phyloP scores from a whole-genome alignment of 64 coral and sea anemone species.

The Stichodactyla mertensii region DNA sequence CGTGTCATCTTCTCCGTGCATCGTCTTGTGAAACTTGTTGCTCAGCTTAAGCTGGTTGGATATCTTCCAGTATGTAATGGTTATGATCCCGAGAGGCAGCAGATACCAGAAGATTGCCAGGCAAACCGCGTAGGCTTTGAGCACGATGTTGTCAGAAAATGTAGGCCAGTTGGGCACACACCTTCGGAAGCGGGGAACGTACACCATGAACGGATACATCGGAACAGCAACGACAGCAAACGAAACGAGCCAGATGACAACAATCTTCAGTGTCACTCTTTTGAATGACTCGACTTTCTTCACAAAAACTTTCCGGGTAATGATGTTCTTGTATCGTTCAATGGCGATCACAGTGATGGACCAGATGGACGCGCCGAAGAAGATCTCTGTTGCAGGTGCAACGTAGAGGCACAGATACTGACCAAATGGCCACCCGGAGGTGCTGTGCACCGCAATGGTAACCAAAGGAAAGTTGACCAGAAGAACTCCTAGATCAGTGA shows the following conservation, averaged over 20 bases:
- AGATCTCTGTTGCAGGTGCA: conserved; percentile 39
- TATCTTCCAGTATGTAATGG: conserved; percentile 37
- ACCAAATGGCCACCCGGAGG: conserved; percentile 21
- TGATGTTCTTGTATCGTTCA: conserved; percentile 40
- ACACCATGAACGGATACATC: conserved; percentile 5
- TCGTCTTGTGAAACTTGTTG: conserved; percentile 16
- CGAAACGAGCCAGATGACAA: conserved; percentile 24
- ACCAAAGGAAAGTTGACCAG: conserved; percentile 45
- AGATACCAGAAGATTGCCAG: conserved; percentile 27
- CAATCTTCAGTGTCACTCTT: conserved; percentile 5
- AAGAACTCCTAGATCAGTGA: conserved; percentile 41
- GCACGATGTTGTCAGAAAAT: background rate
- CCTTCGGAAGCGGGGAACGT: background rate
- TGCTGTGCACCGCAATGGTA: conserved; percentile 10
- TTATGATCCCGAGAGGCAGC: conserved; percentile 32
- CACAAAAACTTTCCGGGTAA: background rate
- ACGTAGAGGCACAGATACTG: conserved; percentile 34
- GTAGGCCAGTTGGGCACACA: background rate
- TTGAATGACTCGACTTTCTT: conserved; percentile 1
- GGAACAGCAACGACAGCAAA: conserved; percentile 25
- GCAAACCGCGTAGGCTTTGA: conserved; percentile 4
- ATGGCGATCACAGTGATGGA: conserved; percentile 47
- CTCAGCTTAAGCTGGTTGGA: conserved; percentile 14
- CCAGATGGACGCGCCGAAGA: conserved; percentile 49
- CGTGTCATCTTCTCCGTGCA: background rate